phyloP scores from a whole-genome alignment of 1,140 invertebrate species.

The Lineus longissimus region DNA sequence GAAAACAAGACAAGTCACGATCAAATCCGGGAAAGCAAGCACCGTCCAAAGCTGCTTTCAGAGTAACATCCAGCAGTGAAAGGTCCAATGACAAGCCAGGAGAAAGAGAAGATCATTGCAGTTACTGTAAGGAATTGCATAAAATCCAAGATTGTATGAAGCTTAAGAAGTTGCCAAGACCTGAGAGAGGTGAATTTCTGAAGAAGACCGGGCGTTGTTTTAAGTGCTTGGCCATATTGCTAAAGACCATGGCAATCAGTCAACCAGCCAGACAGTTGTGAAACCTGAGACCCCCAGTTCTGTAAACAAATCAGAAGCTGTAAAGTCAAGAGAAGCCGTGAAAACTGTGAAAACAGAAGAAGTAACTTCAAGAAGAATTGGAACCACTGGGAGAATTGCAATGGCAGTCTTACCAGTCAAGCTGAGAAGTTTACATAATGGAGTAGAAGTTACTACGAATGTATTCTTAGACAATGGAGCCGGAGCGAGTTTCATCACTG shows the following conservation, averaged over 20 bases:
- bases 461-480: neutral
- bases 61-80: neutral
- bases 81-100: no score
- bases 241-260: no score
- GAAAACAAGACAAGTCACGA: no score
- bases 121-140: neutral
- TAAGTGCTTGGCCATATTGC: neutral
- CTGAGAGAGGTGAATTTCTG: constrained; percentile 4
- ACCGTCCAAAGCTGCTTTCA: neutral
- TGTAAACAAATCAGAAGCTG: no score
- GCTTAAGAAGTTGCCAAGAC: neutral
- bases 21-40: neutral
- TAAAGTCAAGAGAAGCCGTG: no score
- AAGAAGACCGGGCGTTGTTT: neutral
- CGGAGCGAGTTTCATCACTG: constrained; percentile 5
- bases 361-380: neutral
- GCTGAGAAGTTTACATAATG: neutral
- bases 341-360: no score
- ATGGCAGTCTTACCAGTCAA: constrained; percentile 3
- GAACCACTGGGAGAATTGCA: neutral
- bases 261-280: no score
- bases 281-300: no score
- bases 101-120: neutral
- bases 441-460: neutral
- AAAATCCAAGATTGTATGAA: neutral